Conservation (phyloP, 2,797 vertebrate genomes). For the Telmatherina bonti region DNA sequence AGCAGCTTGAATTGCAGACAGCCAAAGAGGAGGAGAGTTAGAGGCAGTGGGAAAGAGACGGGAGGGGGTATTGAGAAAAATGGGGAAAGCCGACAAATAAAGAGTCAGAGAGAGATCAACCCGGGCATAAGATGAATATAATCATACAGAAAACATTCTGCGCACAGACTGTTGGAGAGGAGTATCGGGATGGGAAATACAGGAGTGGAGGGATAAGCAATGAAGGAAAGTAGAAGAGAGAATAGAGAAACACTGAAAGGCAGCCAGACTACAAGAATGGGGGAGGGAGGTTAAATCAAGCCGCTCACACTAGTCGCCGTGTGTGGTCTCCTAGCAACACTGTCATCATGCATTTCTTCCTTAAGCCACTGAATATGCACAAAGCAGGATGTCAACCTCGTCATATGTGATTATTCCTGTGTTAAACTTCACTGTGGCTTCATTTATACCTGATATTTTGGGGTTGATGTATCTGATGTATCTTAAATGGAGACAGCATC, state of each 20-base stretch:
- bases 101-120: slow-evolving; percentile 46
- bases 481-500: slow-evolving; percentile 32
- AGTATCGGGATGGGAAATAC: slow-evolving; percentile 27
- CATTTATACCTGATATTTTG: slow-evolving; percentile 32
- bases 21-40: slow-evolving; percentile 36
- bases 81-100: slow-evolving; percentile 50
- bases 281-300: slow-evolving; percentile 84
- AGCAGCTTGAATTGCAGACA: slow-evolving; percentile 59
- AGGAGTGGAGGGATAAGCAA: slow-evolving; percentile 56
- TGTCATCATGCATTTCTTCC: slow-evolving; percentile 81
- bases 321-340: slow-evolving; percentile 91
- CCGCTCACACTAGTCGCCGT: slow-evolving; percentile 85
- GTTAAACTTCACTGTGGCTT: slow-evolving; percentile 49
- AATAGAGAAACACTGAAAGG: slow-evolving; percentile 69
- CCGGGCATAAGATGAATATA: slow-evolving; percentile 48
- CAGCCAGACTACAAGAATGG: slow-evolving; percentile 77
- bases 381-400: slow-evolving; percentile 65
- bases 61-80: slow-evolving; percentile 40
- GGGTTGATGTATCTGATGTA: slow-evolving; percentile 1
- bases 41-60: slow-evolving; percentile 33
- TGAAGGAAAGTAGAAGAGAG: slow-evolving; percentile 58
- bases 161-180: slow-evolving; percentile 41
- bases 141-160: slow-evolving; percentile 45
- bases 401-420: slow-evolving; percentile 55
- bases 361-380: slow-evolving; percentile 75